Evolutionary conservation across 2,113 vertebrate species (phyloP).

Genomic region (Actenoides hombroni): DNA sequence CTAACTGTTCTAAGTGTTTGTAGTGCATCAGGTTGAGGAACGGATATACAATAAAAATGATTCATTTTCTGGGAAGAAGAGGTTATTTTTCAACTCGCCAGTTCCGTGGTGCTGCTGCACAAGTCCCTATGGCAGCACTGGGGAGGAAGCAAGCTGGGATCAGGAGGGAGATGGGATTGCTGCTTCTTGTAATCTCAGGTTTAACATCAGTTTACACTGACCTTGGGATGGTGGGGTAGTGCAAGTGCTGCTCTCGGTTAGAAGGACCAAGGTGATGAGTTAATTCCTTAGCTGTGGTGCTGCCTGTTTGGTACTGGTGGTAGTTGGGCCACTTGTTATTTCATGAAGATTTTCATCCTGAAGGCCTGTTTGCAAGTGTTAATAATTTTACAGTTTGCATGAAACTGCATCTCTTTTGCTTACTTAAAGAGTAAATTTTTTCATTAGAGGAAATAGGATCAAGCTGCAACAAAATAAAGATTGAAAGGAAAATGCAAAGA

Average conservation of each 20-base stretch:
- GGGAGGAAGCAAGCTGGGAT: neutral
- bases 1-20: neutral
- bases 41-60: neutral
- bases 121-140: accelerated
- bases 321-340: neutral
- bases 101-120: neutral
- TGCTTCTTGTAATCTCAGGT: neutral
- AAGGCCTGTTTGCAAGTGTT: neutral
- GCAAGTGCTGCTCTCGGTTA: neutral
- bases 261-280: neutral
- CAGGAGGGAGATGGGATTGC: neutral
- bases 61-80: accelerated
- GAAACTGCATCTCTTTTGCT: neutral
- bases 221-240: neutral
- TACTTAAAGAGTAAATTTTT: neutral
- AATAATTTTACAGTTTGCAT: neutral
- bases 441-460: neutral
- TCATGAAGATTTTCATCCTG: neutral
- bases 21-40: neutral
- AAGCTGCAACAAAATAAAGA: neutral
- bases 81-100: neutral
- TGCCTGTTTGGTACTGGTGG: neutral
- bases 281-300: neutral
- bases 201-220: neutral
- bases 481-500: neutral